A percentile compares a stretch with the other conserved stretches of the same genome.
phyloP scores from a whole-genome alignment of 1,140 invertebrate species.

The Brachionus rotundiformis region DNA sequence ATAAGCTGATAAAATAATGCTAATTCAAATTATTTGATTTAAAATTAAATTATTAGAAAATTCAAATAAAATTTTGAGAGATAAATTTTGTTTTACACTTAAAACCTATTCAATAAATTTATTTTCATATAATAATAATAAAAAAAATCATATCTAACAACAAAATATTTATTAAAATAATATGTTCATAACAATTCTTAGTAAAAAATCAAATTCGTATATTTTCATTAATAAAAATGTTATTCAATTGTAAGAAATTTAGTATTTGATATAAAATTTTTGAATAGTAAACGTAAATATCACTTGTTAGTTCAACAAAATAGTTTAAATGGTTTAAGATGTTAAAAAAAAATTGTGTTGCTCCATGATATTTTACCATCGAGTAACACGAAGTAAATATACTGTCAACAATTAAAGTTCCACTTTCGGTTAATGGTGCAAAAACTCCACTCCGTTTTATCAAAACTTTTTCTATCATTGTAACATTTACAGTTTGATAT shows the following conservation, averaged over 20 bases:
- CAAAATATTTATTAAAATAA: constrained; percentile 21
- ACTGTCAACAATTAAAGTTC: constrained; percentile 85
- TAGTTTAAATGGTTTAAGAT: constrained; percentile 30
- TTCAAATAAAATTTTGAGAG: no score
- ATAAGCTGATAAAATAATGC: no score
- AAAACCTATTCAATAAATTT: no score
- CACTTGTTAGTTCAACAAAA: constrained; percentile 20
- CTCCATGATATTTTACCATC: constrained; percentile 75
- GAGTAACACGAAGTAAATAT: constrained; percentile 92
- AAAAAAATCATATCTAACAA: not conserved
- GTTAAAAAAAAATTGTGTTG: constrained; percentile 71
- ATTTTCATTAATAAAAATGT: constrained; percentile 43
- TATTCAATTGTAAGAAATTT: constrained; percentile 16
- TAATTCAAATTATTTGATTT: no score
- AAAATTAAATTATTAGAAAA: no score
- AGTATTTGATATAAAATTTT: constrained; percentile 37
- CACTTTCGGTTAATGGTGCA: constrained; percentile 82
- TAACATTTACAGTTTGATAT: constrained; percentile 68
- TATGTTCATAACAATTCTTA: constrained; percentile 11
- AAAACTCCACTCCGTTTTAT: constrained; percentile 71
- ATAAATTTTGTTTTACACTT: no score
- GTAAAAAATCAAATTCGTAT: constrained; percentile 2
- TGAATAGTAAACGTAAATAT: constrained; percentile 35
- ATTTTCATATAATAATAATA: no score
- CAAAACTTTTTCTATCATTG: constrained; percentile 66